Conservation (phyloP, 2,797 vertebrate genomes). For the Enteromius argenteus region DNA sequence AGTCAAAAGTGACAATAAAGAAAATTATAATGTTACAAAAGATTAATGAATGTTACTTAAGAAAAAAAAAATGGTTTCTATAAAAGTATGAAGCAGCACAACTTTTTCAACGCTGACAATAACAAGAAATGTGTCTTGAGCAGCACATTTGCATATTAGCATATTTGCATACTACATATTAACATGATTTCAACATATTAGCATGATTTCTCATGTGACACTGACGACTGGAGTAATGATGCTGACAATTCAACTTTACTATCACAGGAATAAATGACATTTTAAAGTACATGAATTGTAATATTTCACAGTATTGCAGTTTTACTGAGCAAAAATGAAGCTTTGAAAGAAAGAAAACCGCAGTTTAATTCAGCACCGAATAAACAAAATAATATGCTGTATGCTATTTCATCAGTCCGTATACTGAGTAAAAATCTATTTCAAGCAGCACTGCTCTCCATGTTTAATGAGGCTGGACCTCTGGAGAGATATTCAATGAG, state of each 20-base stretch:
- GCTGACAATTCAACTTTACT: background rate
- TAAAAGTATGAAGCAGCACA: background rate
- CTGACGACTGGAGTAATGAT: constrained; percentile 7
- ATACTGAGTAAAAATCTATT: background rate
- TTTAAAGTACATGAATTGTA: background rate
- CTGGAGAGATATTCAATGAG: constrained; percentile 20
- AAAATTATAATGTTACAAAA: background rate
- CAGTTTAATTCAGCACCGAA: background rate
- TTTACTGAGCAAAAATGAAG: background rate
- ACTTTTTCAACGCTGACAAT: background rate
- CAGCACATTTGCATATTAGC: background rate
- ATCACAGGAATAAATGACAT: background rate
- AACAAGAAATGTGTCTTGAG: background rate
- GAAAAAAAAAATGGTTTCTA: background rate
- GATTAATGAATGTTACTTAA: too few relatives aligned
- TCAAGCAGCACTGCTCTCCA: constrained; percentile 9
- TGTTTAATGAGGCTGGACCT: constrained; percentile 24
- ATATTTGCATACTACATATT: too few relatives aligned
- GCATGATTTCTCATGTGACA: background rate
- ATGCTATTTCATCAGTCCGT: background rate
- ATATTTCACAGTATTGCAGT: background rate
- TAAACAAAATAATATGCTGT: background rate
- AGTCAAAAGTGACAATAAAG: background rate
- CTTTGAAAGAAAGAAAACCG: background rate
- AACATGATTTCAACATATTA: too few relatives aligned